phyloP scores from a whole-genome alignment of 2,113 vertebrate genomes.

The western clawed frog (Xenopus tropicalis) region UCB_Xtro_10.0 CM004451.2:11798001-11798500 shows the following conservation, averaged over 20 bases:
- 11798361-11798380: slow-evolving; percentile 39
- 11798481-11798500: not conserved
- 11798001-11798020: too few species aligned
- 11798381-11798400: too few species aligned
- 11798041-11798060: too few species aligned
- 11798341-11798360: not conserved
- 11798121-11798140: slow-evolving; percentile 50
- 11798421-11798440: slow-evolving; percentile 34
- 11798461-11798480: not conserved
- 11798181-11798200: slow-evolving; percentile 50
- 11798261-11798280: too few species aligned
- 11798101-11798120: slow-evolving; percentile 55
- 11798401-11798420: slow-evolving; percentile 37
- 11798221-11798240: slow-evolving; percentile 50
- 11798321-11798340: not conserved
- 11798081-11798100: slow-evolving; percentile 54
- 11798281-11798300: too few species aligned
- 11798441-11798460: slow-evolving; percentile 11
- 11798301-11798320: too few species aligned
- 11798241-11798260: too few species aligned
- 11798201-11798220: slow-evolving; percentile 43
- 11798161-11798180: slow-evolving; percentile 43
- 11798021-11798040: too few species aligned
- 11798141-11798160: slow-evolving; percentile 46
- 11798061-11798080: slow-evolving; percentile 45